Evolutionary conservation across 2,888 invertebrate genomes (phyloP), one percentile per base, ranked within the genome.

Genomic region (Pseudanteris insignis): DNA sequence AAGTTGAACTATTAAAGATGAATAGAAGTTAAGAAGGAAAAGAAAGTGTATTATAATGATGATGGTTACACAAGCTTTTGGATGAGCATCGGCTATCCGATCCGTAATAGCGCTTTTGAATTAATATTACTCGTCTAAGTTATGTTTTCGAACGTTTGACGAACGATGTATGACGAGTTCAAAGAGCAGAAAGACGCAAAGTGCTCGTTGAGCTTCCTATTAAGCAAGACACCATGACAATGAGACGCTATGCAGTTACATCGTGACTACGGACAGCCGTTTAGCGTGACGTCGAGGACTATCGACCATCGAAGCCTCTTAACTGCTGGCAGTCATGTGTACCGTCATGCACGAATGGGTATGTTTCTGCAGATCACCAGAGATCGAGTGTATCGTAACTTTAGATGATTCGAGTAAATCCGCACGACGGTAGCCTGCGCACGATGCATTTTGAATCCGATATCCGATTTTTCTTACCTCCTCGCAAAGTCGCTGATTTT

Each of bases 301-400:
- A 71, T 73, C 68, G 71, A 69, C 67, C 68, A 72, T 68, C 60
- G 70, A 74, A 74, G 63, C 70, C 69, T 64, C 50, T 65, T 64
- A 66, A 67, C 65, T 59, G 64, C 63, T 55, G 41, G 51, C 60
- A 60, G 60, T 55, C 60, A 59, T 59, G 57, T 64, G 57, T 57
- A 24, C 44, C 30, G 51, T 51, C 53, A 47, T 53, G 63, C 67
- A 60, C 58, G 62, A 59, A n/a, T n/a, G 61, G 47, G 43, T 64
- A 64, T 61, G 57, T 62, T 60, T 51, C 44, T 51, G 48, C 55
- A 63, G 58, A 57, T 62, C 50, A 43, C 40, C 46, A 32, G 54
- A 58, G 63, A 58, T 68, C 67, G 60, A 62, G 65, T 73, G 66
- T 70, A 72, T 60, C 58, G 71, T 69, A 74, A 73, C 68, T 68